Conservation (phyloP, 2,888 invertebrate genomes). For the Pherbina coryleti region DNA sequence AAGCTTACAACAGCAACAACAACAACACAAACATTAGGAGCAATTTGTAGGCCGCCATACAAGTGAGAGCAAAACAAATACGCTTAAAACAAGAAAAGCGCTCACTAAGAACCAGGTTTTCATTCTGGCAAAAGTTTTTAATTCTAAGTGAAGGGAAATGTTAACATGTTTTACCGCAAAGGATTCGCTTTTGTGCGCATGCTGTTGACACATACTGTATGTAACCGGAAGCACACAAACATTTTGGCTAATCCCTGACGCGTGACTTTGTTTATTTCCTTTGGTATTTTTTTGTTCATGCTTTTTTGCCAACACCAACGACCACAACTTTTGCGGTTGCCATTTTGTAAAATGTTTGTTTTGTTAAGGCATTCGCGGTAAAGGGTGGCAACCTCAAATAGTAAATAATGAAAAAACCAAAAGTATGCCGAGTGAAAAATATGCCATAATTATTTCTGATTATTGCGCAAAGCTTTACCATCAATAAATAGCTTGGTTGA, state of each 20-base stretch:
- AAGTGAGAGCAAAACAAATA: no score
- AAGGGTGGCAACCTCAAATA: background rate
- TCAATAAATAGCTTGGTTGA: no score
- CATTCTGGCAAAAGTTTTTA: background rate
- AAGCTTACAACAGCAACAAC: no score
- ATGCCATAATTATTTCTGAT: no score
- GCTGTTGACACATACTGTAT: conserved; percentile 7
- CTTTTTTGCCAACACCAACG: background rate
- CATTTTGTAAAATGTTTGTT: background rate
- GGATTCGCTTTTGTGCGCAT: background rate
- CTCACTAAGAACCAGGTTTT: background rate
- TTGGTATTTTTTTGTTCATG: background rate
- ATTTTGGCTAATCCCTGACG: background rate
- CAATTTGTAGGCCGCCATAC: no score
- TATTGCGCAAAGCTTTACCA: no score
- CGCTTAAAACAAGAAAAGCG: no score
- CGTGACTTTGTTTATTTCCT: conserved; percentile 1
- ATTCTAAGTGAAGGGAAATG: background rate
- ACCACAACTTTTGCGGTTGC: background rate
- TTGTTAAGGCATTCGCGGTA: background rate
- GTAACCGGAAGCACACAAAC: background rate
- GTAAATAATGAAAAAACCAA: background rate
- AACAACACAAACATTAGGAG: no score
- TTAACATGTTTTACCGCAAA: conserved; percentile 5
- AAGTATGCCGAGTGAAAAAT: no score